phyloP scores from a whole-genome alignment of 2,797 vertebrate genomes.

The Thripadectes ignobilis region DNA sequence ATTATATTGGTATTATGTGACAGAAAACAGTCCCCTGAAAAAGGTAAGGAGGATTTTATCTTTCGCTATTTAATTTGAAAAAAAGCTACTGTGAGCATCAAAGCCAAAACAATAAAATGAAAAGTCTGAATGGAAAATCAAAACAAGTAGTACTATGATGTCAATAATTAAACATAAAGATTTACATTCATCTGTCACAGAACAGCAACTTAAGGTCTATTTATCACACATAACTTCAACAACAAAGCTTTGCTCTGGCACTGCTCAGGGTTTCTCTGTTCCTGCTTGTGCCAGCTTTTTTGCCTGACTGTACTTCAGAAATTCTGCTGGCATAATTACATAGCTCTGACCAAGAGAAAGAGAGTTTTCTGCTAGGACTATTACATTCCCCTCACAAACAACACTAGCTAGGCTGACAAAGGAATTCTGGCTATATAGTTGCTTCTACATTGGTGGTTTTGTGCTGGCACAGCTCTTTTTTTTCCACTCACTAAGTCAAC shows the following conservation, averaged over 20 bases:
- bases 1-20: not conserved
- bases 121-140: not conserved
- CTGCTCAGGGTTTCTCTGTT: not conserved
- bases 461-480: constrained; percentile 24
- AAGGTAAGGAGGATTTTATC: not conserved
- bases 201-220: not conserved
- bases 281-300: not conserved
- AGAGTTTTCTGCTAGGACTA: not conserved
- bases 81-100: not conserved
- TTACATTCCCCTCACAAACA: constrained; percentile 24
- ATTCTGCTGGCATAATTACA: constrained; percentile 32
- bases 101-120: not conserved
- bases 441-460: not conserved
- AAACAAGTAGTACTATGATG: not conserved
- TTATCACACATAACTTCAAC: not conserved
- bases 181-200: not conserved
- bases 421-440: constrained; percentile 23
- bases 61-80: not conserved
- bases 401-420: constrained; percentile 18
- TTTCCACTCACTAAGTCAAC: not conserved
- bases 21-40: not conserved
- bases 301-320: constrained; percentile 43
- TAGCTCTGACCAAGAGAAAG: not conserved
- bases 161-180: not conserved
- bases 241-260: not conserved